These are phyloP conservation scores for Rhinolophus sinicus DNA, from an alignment of 2,113 vertebrate genomes.

Conservation along the genomic window DNA sequence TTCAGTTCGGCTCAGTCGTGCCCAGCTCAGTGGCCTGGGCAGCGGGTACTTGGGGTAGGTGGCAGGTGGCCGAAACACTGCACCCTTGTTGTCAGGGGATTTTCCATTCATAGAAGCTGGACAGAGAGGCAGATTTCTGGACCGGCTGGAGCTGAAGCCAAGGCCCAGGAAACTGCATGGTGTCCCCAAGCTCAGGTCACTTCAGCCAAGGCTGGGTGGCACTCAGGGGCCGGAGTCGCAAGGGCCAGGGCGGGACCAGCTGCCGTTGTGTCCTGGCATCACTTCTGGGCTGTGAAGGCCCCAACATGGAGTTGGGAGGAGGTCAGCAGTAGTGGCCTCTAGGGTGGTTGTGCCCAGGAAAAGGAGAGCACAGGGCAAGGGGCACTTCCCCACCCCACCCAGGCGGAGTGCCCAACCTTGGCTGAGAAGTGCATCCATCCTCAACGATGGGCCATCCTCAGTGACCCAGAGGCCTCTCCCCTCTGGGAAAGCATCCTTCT, in stretches of 20 bases:
- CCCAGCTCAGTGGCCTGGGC: background rate
- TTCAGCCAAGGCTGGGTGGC: accelerated
- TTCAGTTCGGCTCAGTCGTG: background rate
- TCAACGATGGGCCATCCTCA: background rate
- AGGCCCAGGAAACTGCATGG: background rate
- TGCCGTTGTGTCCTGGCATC: accelerated
- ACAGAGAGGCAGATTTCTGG: background rate
- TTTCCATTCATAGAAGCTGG: constrained; percentile 29
- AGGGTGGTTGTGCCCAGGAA: background rate
- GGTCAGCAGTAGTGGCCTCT: background rate
- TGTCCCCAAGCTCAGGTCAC: background rate
- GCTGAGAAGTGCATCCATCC: background rate
- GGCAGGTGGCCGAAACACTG: accelerated
- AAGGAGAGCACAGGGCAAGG: background rate
- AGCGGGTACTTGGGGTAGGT: accelerated
- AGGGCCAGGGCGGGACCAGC: background rate
- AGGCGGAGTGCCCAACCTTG: background rate
- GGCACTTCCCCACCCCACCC: background rate
- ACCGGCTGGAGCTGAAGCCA: background rate
- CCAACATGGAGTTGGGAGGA: background rate
- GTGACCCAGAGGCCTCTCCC: background rate
- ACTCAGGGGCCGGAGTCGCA: background rate
- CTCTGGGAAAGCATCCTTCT: background rate
- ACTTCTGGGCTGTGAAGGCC: background rate
- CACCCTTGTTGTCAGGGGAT: background rate